Percentiles rank a stretch among this genome's conserved stretches.
Conservation (phyloP, 2,113 vertebrate genomes). For the Dermatemys mawii region DNA sequence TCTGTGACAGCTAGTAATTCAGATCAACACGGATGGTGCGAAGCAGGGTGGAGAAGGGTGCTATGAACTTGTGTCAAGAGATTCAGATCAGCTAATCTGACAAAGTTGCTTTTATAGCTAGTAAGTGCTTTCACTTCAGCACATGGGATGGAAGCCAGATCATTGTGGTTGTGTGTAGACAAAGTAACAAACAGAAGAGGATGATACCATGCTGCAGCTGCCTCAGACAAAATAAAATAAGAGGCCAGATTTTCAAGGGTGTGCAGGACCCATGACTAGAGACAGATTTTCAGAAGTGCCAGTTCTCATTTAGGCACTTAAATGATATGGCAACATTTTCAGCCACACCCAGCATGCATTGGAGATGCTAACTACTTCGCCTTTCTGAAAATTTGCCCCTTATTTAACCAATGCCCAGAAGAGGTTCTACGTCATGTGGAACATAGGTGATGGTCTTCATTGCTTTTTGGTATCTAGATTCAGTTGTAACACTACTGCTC, state of each 20-base stretch:
- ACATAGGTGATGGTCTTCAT: background rate
- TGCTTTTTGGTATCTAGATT: conserved; percentile 23
- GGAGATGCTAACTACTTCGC: background rate
- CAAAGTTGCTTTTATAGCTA: background rate
- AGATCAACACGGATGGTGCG: background rate
- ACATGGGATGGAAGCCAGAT: background rate
- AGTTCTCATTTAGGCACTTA: background rate
- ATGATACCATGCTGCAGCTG: background rate
- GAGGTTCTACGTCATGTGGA: background rate
- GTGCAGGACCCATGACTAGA: background rate
- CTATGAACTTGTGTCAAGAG: background rate
- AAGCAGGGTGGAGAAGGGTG: background rate
- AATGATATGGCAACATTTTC: background rate
- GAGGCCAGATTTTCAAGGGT: background rate
- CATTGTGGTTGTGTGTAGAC: no score
- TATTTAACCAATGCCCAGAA: background rate
- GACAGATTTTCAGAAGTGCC: background rate
- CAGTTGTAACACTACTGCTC: background rate
- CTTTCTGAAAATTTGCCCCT: background rate
- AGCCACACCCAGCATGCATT: background rate
- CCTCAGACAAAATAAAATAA: background rate
- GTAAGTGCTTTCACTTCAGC: background rate
- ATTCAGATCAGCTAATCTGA: background rate
- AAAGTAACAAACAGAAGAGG: no score
- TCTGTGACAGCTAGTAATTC: background rate